Base-by-base conservation (phyloP, 1,140 invertebrate genomes). In the Andrena cerasifolii region DNA sequence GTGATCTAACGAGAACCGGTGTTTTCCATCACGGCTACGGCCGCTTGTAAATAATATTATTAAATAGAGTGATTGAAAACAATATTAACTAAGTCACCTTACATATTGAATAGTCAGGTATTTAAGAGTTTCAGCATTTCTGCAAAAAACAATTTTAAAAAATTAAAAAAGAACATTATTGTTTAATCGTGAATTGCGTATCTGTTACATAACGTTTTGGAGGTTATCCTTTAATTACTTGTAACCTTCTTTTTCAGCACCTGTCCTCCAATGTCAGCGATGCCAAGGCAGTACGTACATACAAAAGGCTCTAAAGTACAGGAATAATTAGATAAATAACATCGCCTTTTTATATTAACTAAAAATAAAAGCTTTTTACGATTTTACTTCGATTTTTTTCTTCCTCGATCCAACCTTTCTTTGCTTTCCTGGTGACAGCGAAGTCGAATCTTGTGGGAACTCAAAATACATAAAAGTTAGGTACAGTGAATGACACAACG, bases 231-330 rank as follows among this genome's bases (percentile, higher is more conserved):
- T 14, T 63, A 54, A 63, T 54, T 3, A 8, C 58, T 28, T 0
- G 1, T 21, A 14, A 28, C 43, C 56, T 47, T 71, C 45, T 40
- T 72, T 89, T 89, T 65, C 86, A 90, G 89, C 79, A 89, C 21
- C 74, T 91, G 59, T 84, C 87, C 6, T 79, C 88, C 59, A 80
- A 79, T 24, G 87, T 85, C 61, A 80, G 76, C 40, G 87, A 90
- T 59, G 66, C 82, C 43, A 89, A 83, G 70, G 88, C 88, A 45
- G 83, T 78, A 58, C 88, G 88, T 75, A 84, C 72, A 75, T 91
- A 91, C 83, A 90, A 90, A 68, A 90, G 86, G 87, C 66, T 89
- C 63, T 91, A 87, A 89, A 79, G 43, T 62, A 77, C 75, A 51
- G 79, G 18, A 65, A 43, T 49, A 45, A 59, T 71, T 80, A 80